Base-by-base conservation (phyloP, 92 coral and sea anemone species). In the Heteractis magnifica region DNA sequence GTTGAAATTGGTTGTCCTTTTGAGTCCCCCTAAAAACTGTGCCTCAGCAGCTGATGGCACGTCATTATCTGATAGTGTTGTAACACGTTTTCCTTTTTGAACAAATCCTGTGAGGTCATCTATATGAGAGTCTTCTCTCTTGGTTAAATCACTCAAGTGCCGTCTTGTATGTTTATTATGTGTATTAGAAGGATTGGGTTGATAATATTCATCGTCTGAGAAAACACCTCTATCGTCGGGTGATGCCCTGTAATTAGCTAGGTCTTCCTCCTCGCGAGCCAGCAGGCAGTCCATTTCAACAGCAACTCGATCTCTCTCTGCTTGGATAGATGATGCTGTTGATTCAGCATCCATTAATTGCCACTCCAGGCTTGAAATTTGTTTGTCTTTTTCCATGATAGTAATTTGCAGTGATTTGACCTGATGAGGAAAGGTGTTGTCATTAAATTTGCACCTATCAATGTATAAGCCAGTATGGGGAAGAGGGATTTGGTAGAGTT, bases 301-400 rank as follows among this genome's bases (percentile, higher is more conserved):
- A 14, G 93, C 92, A 8, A 97, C 84, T 34, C 86, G 91, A 86
- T 97, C 99, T 76, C 98, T 86, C 76, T 92, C 99, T 48, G 94
- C 98, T 78, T 97, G 99, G 52, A 97, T 49, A 6, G 99, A 85
- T 13, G 97, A 84, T 71, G 94, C 89, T 4, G 99, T 92, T 52
- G 99, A 92, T 81, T 97, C 99, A 8, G 89, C 79, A 87, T 97
- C 99, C 64, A 90, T 87, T 48, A 97, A 49, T 83, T 97, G 99
- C 99, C 99, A 97, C 53, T 97, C 98, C 77, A 97, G 84, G 81
- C 84, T 95, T 26, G 99, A 91, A 8, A 97, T 89, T 77, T 89
- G 87, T 52, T 97, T 94, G 86, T 97, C 97, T 81, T 94, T 97
- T 83, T 97, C 99, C 53, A 92, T 82, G 14, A 97, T 26, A 6